These are phyloP conservation scores for Aethina tumida DNA, from an alignment of 1,140 invertebrate species.

Conservation along the genomic window DNA sequence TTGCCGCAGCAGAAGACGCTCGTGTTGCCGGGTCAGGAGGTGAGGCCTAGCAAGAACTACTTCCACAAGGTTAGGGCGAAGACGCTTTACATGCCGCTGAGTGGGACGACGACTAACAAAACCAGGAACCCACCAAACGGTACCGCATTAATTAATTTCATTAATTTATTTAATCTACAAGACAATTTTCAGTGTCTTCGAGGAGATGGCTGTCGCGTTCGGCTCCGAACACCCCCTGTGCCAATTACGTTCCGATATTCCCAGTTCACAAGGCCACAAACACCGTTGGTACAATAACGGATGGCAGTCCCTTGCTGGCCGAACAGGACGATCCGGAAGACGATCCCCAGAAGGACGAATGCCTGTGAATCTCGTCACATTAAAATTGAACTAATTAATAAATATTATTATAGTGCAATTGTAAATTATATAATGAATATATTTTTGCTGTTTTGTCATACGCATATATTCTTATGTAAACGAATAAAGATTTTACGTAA, in stretches of 20 bases:
- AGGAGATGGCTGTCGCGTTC: conserved; percentile 58
- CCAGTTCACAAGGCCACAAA: conserved; percentile 40
- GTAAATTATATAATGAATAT: no score
- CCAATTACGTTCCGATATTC: conserved; percentile 43
- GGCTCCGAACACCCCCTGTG: conserved; percentile 64
- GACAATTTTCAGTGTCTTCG: conserved; percentile 23
- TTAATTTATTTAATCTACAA: neutral
- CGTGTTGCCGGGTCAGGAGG: conserved; percentile 11
- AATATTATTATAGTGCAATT: no score
- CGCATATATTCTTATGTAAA: no score
- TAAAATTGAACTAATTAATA: no score
- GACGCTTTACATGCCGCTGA: conserved; percentile 47
- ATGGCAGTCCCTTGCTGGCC: conserved; percentile 46
- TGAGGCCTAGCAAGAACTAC: conserved; percentile 18
- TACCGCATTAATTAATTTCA: neutral
- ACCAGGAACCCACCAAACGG: conserved; percentile 14
- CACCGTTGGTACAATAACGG: conserved; percentile 42
- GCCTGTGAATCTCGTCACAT: no score
- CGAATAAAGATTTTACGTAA: no score
- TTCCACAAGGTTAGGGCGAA: conserved; percentile 40
- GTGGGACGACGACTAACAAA: conserved; percentile 18
- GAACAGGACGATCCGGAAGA: conserved; percentile 40
- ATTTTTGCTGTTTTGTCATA: no score
- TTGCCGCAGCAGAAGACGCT: conserved; percentile 39
- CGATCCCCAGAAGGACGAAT: conserved; percentile 26